A percentile compares a stretch with the other conserved stretches of the same genome.
These are phyloP conservation scores for Calephelis virginiensis DNA, from an alignment of 1,140 invertebrate genomes.

Conservation along the genomic window DNA sequence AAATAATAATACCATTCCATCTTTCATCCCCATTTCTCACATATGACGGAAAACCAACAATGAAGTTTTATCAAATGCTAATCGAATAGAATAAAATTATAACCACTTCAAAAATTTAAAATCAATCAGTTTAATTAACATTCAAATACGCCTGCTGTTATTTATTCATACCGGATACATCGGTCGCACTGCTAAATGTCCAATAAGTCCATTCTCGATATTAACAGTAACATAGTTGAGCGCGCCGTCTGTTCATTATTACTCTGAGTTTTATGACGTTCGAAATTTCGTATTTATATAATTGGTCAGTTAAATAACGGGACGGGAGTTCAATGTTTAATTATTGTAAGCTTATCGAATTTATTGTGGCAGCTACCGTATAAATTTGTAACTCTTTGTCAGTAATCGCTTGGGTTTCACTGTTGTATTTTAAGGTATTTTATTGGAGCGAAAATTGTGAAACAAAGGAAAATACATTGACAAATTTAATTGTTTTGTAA, in stretches of 20 bases:
- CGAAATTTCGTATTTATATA: constrained; percentile 58
- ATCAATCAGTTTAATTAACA: constrained; percentile 3
- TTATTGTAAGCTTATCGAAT: constrained; percentile 43
- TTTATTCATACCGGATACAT: constrained; percentile 13
- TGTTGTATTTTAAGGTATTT: constrained; percentile 19
- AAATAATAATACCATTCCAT: no score
- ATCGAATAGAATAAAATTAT: no score
- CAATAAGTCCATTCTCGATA: constrained; percentile 60
- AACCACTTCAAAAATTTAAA: background rate
- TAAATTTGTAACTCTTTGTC: constrained; percentile 22
- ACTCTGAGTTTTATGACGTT: constrained; percentile 63
- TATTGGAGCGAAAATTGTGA: constrained; percentile 9
- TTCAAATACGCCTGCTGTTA: constrained; percentile 9
- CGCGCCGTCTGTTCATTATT: constrained; percentile 66
- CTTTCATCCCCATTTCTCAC: no score
- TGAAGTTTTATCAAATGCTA: no score
- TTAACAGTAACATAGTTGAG: constrained; percentile 64
- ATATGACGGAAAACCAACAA: no score
- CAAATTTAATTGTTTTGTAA: constrained; percentile 14
- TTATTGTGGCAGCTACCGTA: constrained; percentile 26
- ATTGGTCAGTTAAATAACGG: constrained; percentile 58
- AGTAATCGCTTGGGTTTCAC: constrained; percentile 23
- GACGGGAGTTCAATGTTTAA: constrained; percentile 43
- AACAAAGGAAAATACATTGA: constrained; percentile 14
- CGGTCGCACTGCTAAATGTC: constrained; percentile 50